Conservation (phyloP, 2,888 invertebrate species). For the Drosophila melanosoma region DNA sequence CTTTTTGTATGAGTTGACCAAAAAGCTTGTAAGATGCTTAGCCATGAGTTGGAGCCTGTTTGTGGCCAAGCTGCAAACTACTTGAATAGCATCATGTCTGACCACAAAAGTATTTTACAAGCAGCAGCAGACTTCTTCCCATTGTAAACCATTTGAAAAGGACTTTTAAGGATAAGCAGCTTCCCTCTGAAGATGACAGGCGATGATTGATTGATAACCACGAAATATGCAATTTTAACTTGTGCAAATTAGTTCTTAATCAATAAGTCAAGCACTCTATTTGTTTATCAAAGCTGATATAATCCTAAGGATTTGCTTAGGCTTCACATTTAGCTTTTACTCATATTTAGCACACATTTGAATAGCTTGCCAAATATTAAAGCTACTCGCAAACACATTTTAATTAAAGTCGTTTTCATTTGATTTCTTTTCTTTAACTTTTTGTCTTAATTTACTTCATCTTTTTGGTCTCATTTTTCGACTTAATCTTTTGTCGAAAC, state of each 20-base stretch:
- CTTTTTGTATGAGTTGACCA: conserved; percentile 25
- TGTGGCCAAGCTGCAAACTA: conserved; percentile 56
- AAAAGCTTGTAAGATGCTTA: conserved; percentile 53
- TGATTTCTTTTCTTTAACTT: neutral
- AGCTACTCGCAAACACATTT: neutral
- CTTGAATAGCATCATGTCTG: conserved; percentile 43
- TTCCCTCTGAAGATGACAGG: neutral
- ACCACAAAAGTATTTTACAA: conserved; percentile 44
- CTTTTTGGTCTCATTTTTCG: neutral
- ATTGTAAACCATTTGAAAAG: conserved; percentile 46
- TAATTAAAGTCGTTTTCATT: neutral
- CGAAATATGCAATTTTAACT: conserved; percentile 23
- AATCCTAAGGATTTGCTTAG: neutral
- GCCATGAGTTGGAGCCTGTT: conserved; percentile 32
- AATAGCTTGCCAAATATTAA: neutral
- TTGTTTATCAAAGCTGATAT: conserved; percentile 10
- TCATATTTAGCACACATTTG: neutral
- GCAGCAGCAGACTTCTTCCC: neutral
- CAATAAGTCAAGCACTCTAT: conserved; percentile 4
- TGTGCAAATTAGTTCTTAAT: conserved; percentile 25
- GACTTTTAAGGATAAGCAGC: conserved; percentile 28
- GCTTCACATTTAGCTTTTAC: neutral
- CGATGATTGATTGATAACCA: conserved; percentile 47
- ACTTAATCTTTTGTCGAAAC: conserved; percentile 30
- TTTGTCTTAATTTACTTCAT: neutral